A percentile compares a stretch with the other conserved stretches of the same genome.
Evolutionary conservation across 2,888 invertebrate species (phyloP).

Genomic region (Chydorus sphaericus): DNA sequence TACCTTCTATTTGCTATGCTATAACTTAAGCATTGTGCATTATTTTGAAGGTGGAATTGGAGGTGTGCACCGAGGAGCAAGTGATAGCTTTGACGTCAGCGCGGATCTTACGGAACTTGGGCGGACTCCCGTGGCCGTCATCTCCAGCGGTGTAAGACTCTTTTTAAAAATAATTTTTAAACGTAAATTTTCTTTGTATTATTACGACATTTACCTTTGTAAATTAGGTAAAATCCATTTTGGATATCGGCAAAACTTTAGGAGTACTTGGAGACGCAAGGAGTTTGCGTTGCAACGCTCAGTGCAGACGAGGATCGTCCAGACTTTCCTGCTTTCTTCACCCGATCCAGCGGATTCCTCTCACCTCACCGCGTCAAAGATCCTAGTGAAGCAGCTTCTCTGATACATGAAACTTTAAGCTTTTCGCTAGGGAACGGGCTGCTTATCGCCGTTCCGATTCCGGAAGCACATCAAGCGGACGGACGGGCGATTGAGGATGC

Average conservation of each 20-base stretch:
- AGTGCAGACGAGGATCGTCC: conserved; percentile 42
- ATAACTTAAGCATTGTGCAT: not conserved
- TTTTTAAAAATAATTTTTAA: not conserved
- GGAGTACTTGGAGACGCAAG: conserved; percentile 90
- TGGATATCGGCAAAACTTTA: conserved; percentile 88
- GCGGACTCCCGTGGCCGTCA: conserved; percentile 68
- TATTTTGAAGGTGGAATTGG: conserved; percentile 47
- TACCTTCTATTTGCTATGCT: not conserved
- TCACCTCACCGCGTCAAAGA: conserved; percentile 53
- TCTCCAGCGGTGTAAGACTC: conserved; percentile 70
- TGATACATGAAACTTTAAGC: conserved; percentile 41
- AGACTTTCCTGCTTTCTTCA: conserved; percentile 90
- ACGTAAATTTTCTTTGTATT: not conserved
- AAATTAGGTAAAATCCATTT: conserved; percentile 63
- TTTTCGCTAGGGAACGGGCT: conserved; percentile 52
- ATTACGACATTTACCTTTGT: not conserved
- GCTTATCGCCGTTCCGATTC: conserved; percentile 82
- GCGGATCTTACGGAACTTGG: conserved; percentile 87
- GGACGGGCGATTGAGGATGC: conserved; percentile 45
- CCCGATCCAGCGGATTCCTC: conserved; percentile 45
- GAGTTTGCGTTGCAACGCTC: conserved; percentile 73
- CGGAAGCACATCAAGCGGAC: conserved; percentile 40
- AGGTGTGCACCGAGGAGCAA: conserved; percentile 84
- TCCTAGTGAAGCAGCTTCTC: conserved; percentile 52
- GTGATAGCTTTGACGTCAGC: conserved; percentile 78